phyloP scores from a whole-genome alignment of 2,888 invertebrate species.

The Alviniconcha strummeri region DNA sequence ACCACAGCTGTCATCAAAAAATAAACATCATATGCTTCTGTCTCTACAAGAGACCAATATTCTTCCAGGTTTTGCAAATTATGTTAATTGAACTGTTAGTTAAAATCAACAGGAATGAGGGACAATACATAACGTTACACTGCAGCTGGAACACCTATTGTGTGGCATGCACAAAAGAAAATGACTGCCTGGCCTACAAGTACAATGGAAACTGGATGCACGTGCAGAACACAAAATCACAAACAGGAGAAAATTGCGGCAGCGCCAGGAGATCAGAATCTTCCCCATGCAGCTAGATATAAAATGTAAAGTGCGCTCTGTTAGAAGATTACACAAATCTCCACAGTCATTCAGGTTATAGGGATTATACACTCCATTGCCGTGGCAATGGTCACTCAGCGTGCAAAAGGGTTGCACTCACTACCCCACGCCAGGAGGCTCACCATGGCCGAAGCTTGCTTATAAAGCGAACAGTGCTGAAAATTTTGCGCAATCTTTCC shows the following conservation, averaged over 20 bases:
- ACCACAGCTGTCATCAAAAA: too few species aligned
- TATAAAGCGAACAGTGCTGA: conserved; percentile 68
- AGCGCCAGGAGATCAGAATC: not conserved
- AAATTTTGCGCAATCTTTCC: conserved; percentile 64
- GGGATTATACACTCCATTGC: conserved; percentile 14
- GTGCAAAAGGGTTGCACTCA: not conserved
- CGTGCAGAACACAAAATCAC: conserved; percentile 1
- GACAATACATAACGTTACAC: too few species aligned
- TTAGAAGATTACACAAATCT: not conserved
- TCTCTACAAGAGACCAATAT: too few species aligned
- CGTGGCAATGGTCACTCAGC: not conserved
- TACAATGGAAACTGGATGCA: not conserved
- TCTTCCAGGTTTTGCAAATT: too few species aligned
- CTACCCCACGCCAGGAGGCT: conserved; percentile 39
- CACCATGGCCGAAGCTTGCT: conserved; percentile 67
- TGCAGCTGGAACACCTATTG: too few species aligned
- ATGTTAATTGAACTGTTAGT: too few species aligned
- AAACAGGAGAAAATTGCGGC: not conserved
- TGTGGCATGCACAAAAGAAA: too few species aligned
- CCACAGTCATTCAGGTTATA: not conserved
- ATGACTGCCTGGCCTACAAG: too few species aligned
- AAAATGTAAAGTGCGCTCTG: not conserved
- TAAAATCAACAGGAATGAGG: too few species aligned
- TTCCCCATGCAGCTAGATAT: not conserved
- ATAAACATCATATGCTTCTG: too few species aligned